Conservation (phyloP, 1,140 invertebrate genomes). For the Berghia stephanieae region DNA sequence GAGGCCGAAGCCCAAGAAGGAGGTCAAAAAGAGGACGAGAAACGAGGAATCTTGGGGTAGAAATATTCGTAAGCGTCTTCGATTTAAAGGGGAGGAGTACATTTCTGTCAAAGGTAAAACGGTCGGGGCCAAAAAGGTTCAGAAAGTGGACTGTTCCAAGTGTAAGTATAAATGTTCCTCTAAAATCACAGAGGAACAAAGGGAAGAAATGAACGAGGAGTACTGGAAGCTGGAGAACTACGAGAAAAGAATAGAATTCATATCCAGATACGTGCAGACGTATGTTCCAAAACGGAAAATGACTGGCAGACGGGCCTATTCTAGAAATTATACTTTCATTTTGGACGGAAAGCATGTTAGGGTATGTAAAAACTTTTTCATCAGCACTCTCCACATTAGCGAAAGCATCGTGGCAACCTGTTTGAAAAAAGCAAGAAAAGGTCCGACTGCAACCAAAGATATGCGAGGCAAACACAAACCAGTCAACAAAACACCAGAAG, state of each 20-base stretch:
- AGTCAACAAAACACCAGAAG: conserved; percentile 25
- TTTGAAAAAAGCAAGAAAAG: conserved; percentile 18
- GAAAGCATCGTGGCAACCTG: conserved; percentile 28
- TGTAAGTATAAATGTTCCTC: conserved; percentile 24
- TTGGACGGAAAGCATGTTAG: conserved; percentile 12
- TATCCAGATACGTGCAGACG: conserved; percentile 14
- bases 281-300: conserved; percentile 26
- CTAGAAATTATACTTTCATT: conserved; percentile 20
- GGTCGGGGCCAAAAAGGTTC: conserved; percentile 14
- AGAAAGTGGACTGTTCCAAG: conserved; percentile 24
- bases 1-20: conserved; percentile 17
- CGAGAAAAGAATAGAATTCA: conserved; percentile 25
- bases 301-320: conserved; percentile 19
- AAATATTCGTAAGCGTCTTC: conserved; percentile 24
- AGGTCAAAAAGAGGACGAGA: conserved; percentile 14
- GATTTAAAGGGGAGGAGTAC: conserved; percentile 27
- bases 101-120: conserved; percentile 19
- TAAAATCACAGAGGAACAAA: conserved; percentile 4
- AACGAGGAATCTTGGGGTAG: conserved; percentile 24
- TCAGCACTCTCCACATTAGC: conserved; percentile 19
- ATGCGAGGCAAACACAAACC: conserved; percentile 27
- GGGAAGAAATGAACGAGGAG: background rate
- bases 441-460: conserved; percentile 14
- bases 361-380: conserved; percentile 29
- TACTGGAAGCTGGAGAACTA: conserved; percentile 26